Evolutionary conservation across 2,113 vertebrate species (phyloP).

Genomic region (Diglossa brunneiventris): DNA sequence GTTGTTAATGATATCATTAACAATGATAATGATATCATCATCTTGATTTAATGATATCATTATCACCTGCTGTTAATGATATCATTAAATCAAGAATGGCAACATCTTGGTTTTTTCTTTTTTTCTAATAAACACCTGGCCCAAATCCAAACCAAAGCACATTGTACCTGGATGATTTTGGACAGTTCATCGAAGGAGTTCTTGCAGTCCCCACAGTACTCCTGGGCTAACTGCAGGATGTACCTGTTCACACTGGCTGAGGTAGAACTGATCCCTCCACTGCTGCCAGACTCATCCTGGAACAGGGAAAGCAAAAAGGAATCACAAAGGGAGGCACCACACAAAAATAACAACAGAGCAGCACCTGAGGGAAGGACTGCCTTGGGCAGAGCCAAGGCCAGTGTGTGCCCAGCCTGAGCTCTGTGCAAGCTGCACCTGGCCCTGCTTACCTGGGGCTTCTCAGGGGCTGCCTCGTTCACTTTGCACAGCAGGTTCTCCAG

Average conservation of each 20-base stretch:
- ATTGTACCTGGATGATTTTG: conserved; percentile 94
- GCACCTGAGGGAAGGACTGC: neutral
- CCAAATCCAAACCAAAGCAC: neutral
- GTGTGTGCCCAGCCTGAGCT: neutral
- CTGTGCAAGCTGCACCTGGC: neutral
- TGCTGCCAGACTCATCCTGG: conserved; percentile 89
- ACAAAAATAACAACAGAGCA: neutral
- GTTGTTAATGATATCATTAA: neutral
- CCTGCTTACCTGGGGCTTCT: conserved; percentile 89
- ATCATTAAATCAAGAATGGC: neutral
- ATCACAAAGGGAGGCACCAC: neutral
- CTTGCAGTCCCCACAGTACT: conserved; percentile 98
- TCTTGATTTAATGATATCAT: too few species aligned
- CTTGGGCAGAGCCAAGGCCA: neutral
- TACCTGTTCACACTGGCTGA: conserved; percentile 97
- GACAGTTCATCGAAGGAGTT: conserved; percentile 97
- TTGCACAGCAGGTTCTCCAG: conserved; percentile 94
- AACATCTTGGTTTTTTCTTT: neutral
- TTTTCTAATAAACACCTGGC: neutral
- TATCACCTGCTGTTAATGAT: neutral
- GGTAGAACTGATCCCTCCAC: conserved; percentile 87
- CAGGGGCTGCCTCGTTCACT: conserved; percentile 96
- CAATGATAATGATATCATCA: too few species aligned
- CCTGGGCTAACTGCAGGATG: conserved; percentile 96
- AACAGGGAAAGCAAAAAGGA: neutral